Evolutionary conservation across 1,140 invertebrate genomes (phyloP).

Genomic region (Pseudomyrmex concolor): DNA sequence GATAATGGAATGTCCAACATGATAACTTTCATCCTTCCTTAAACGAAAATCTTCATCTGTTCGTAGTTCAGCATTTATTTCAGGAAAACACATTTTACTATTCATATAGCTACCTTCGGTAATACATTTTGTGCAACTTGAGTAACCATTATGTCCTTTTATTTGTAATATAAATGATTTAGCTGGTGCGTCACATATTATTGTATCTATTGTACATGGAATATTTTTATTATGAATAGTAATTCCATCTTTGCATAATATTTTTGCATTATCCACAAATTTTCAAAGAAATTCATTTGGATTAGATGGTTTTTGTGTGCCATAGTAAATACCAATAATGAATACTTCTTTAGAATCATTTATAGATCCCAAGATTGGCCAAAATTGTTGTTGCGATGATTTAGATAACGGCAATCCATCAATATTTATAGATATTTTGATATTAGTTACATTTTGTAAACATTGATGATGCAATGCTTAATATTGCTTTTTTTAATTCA

Average conservation of each 20-base stretch:
- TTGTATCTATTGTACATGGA: not conserved
- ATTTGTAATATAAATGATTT: constrained; percentile 20
- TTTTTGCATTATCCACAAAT: constrained; percentile 2
- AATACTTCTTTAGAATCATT: not conserved
- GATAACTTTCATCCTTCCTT: not conserved
- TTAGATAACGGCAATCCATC: not conserved
- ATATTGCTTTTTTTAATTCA: not conserved
- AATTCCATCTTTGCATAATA: constrained; percentile 6
- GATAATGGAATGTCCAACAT: constrained; percentile 2
- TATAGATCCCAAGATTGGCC: constrained; percentile 19
- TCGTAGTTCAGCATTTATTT: not conserved
- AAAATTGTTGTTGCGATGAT: not conserved
- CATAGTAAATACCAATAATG: constrained; percentile 29
- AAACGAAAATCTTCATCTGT: constrained; percentile 7
- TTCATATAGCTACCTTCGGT: not conserved
- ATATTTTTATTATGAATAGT: not conserved
- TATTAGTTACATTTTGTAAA: not conserved
- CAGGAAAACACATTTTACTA: constrained; percentile 10
- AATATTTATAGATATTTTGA: constrained; percentile 2
- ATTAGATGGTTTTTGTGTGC: constrained; percentile 15
- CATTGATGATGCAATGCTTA: not conserved
- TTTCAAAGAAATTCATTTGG: constrained; percentile 14
- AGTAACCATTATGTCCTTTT: constrained; percentile 28
- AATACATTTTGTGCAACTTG: constrained; percentile 11
- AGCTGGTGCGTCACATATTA: constrained; percentile 22